Evolutionary conservation across 2,888 invertebrate species (phyloP).

Genomic region (Apodemia zela): DNA sequence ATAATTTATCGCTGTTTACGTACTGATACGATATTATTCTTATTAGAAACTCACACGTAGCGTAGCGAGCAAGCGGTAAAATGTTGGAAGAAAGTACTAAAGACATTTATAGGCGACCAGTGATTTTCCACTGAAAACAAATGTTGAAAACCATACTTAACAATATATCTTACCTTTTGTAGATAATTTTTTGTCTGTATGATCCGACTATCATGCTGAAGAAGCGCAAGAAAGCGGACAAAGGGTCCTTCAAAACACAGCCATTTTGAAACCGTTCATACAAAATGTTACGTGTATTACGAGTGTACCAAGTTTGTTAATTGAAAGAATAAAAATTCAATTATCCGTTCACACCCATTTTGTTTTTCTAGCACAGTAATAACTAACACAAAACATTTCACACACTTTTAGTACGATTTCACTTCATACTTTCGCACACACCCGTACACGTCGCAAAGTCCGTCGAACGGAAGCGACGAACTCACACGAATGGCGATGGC

Average conservation of each 20-base stretch:
- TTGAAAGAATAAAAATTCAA: constrained; percentile 46
- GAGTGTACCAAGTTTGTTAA: constrained; percentile 53
- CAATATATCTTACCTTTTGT: constrained; percentile 80
- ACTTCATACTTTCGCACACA: constrained; percentile 79
- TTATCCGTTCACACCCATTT: constrained; percentile 78
- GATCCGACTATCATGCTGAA: constrained; percentile 86
- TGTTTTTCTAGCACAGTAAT: constrained; percentile 66
- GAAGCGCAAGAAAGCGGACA: constrained; percentile 82
- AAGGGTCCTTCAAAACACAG: constrained; percentile 86
- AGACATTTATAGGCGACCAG: constrained; percentile 64
- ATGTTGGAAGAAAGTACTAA: constrained; percentile 70
- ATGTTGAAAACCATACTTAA: constrained; percentile 36
- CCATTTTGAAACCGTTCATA: constrained; percentile 84
- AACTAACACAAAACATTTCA: constrained; percentile 79
- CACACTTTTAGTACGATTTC: constrained; percentile 77
- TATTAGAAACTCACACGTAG: constrained; percentile 75
- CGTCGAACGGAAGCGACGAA: constrained; percentile 68
- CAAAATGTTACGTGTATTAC: constrained; percentile 74
- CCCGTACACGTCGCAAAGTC: constrained; percentile 73
- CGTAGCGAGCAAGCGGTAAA: constrained; percentile 63
- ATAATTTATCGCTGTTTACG: constrained; percentile 8
- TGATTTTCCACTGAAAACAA: constrained; percentile 62
- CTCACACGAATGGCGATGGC: constrained; percentile 60
- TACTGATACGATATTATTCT: constrained; percentile 24
- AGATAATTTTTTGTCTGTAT: constrained; percentile 81